These are phyloP conservation scores for Seriola dumerili DNA, from an alignment of 2,113 vertebrate species.

Conservation along the genomic window DNA sequence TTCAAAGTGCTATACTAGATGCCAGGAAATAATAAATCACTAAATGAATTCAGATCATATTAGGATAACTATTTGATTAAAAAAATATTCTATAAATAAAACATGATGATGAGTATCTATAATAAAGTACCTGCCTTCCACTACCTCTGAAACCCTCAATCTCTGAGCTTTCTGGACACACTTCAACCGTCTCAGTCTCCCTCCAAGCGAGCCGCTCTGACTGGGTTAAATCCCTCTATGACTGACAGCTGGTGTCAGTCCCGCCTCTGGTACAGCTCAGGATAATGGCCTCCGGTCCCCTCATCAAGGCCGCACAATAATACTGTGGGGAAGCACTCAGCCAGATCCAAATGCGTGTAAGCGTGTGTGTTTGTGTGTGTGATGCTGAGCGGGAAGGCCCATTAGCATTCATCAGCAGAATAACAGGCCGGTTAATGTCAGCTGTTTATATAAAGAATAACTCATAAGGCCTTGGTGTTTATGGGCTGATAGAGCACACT, in stretches of 20 bases:
- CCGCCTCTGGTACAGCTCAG: constrained; percentile 49
- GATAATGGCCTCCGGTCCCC: constrained; percentile 61
- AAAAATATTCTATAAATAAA: neutral
- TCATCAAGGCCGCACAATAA: constrained; percentile 70
- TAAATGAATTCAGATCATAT: neutral
- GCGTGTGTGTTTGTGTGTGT: constrained; percentile 26
- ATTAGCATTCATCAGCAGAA: constrained; percentile 80
- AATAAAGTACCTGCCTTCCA: neutral
- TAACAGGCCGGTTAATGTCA: constrained; percentile 77
- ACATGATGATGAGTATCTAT: neutral
- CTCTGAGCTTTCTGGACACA: neutral
- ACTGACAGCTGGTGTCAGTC: constrained; percentile 70
- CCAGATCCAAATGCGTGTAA: constrained; percentile 49
- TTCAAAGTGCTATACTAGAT: neutral
- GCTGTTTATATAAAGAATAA: constrained; percentile 78
- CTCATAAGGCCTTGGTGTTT: constrained; percentile 67
- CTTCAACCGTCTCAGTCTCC: neutral
- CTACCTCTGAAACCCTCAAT: neutral
- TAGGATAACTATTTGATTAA: neutral
- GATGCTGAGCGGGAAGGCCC: constrained; percentile 56
- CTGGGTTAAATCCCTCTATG: constrained; percentile 49
- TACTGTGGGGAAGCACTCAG: constrained; percentile 62
- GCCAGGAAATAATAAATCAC: neutral
- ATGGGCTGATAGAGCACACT: constrained; percentile 51
- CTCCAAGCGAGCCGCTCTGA: constrained; percentile 34